phyloP scores from a whole-genome alignment of 2,888 invertebrate species.

The Apamea crenata region DNA sequence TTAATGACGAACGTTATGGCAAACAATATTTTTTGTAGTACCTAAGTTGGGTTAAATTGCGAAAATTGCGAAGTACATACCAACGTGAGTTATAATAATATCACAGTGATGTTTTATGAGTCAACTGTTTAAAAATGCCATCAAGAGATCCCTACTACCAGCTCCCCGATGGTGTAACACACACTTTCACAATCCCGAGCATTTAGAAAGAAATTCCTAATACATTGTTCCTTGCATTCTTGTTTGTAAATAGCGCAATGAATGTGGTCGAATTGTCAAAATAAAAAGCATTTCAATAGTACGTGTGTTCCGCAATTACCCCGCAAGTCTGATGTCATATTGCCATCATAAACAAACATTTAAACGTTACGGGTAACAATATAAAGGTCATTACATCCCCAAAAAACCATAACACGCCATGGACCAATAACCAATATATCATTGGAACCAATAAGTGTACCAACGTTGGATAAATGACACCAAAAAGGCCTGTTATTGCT shows the following conservation, averaged over 20 bases:
- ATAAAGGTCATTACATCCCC: slow-evolving; percentile 42
- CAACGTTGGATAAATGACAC: slow-evolving; percentile 60
- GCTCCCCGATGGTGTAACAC: too few relatives aligned
- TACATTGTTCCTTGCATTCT: background rate
- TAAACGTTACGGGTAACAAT: slow-evolving; percentile 36
- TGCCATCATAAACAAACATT: background rate
- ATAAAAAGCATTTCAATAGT: background rate
- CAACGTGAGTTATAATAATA: background rate
- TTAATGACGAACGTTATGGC: background rate
- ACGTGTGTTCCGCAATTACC: background rate
- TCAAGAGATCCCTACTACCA: background rate
- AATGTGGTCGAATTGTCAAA: background rate
- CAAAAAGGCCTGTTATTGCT: slow-evolving; percentile 63
- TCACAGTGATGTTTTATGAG: background rate
- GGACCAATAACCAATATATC: slow-evolving; percentile 63
- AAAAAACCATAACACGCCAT: slow-evolving; percentile 62
- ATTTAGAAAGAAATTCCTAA: background rate
- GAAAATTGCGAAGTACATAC: background rate
- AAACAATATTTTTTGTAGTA: background rate
- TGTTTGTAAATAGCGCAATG: background rate
- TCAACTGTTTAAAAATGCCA: too few relatives aligned
- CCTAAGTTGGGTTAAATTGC: background rate
- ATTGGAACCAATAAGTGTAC: slow-evolving; percentile 63
- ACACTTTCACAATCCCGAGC: background rate
- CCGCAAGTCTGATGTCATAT: background rate